Evolutionary conservation across 2,888 invertebrate genomes (phyloP), one percentile per base, ranked within the genome.

Genomic region (Tiphia femorata): DNA sequence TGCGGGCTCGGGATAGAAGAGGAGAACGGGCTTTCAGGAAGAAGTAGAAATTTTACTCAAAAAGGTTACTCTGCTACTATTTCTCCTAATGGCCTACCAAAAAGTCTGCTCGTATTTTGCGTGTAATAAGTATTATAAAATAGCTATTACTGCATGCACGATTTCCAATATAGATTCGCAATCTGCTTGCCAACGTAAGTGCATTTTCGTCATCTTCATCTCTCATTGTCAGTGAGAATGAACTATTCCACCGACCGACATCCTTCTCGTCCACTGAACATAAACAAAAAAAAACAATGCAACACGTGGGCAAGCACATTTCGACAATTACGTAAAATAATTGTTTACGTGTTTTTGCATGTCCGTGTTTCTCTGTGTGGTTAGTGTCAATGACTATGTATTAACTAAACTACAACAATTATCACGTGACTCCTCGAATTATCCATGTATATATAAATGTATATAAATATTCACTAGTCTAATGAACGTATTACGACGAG

Each of bases 321-420:
- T n/a, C n/a, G n/a, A n/a, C n/a, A n/a, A n/a, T n/a, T n/a, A n/a
- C n/a, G n/a, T n/a, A n/a, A n/a, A n/a, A n/a, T n/a, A n/a, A n/a
- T n/a, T n/a, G n/a, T n/a, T n/a, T n/a, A n/a, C n/a, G n/a, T n/a
- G n/a, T n/a, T n/a, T n/a, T n/a, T n/a, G n/a, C n/a, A n/a, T n/a
- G n/a, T n/a, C n/a, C n/a, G n/a, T n/a, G n/a, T n/a, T n/a, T n/a
- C n/a, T n/a, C n/a, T n/a, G n/a, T n/a, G n/a, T n/a, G n/a, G n/a
- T n/a, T n/a, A n/a, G n/a, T n/a, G n/a, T n/a, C n/a, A n/a, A n/a
- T n/a, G 23, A 40, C 52, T 57, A 50, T 21, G 54, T 49, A 60
- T 60, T 47, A 61, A 49, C 75, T 75, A 74, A 63, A 61, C 72
- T 73, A 74, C 71, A 64, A 74, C 73, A 76, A 73, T 67, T 67